Percentiles rank a stretch among this genome's conserved stretches.
phyloP scores from a whole-genome alignment of 35 echinoderm and acorn worm species.

The Ptychodera flava region DNA sequence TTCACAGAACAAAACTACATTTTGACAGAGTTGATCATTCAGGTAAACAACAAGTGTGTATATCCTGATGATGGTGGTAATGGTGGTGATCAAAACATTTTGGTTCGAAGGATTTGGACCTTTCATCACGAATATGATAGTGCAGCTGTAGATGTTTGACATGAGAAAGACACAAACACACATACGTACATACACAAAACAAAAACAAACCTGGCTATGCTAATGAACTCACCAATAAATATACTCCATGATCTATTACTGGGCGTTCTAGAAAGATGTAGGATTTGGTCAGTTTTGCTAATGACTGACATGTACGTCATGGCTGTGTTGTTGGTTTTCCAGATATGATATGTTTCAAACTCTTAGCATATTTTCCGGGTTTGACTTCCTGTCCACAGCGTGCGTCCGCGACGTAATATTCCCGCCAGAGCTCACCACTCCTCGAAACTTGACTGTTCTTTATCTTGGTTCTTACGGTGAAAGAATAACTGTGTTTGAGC shows the following conservation, averaged over 20 bases:
- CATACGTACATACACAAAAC: no score
- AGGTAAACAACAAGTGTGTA: no score
- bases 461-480: not conserved
- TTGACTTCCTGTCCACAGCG: not conserved
- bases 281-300: constrained; percentile 18
- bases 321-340: not conserved
- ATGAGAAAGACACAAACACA: no score
- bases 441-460: not conserved
- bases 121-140: no score
- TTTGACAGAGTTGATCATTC: no score
- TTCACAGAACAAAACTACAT: no score
- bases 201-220: constrained; percentile 35
- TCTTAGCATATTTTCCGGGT: not conserved
- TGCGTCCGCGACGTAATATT: not conserved
- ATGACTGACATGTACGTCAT: constrained; percentile 67
- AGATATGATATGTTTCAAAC: not conserved
- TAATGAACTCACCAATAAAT: constrained; percentile 56
- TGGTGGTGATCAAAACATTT: no score
- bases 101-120: no score
- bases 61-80: no score
- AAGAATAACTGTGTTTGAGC: not conserved
- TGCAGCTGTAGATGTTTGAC: no score
- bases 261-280: constrained; percentile 56
- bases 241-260: constrained; percentile 59
- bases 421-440: not conserved